A percentile compares a stretch with the other conserved stretches of the same genome.
These are phyloP conservation scores for Pseudomyrmex pallidus DNA, from an alignment of 1,140 invertebrate genomes.

Conservation along the genomic window DNA sequence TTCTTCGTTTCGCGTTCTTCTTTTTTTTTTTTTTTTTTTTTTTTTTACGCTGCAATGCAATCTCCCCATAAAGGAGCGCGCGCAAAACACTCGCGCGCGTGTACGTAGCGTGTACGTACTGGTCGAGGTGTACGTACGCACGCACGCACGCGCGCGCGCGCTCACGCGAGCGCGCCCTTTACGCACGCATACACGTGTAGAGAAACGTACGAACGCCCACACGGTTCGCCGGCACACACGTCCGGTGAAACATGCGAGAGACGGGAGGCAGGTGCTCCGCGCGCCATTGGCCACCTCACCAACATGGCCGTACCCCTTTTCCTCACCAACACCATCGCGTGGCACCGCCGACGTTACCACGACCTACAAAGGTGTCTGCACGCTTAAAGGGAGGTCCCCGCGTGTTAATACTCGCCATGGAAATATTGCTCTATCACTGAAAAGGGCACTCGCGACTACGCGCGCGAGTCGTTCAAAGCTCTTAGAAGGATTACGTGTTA, in stretches of 20 bases:
- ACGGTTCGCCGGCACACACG: slow-evolving; percentile 73
- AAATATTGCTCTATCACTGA: slow-evolving; percentile 42
- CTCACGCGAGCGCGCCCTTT: slow-evolving; percentile 73
- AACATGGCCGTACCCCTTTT: slow-evolving; percentile 85
- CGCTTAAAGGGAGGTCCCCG: slow-evolving; percentile 53
- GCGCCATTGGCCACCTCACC: slow-evolving; percentile 85
- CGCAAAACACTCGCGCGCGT: slow-evolving; percentile 44
- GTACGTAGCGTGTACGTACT: not conserved
- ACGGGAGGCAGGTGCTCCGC: slow-evolving; percentile 84
- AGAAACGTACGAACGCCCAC: slow-evolving; percentile 68
- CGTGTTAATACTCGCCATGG: slow-evolving; percentile 41
- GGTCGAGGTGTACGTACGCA: slow-evolving; percentile 7
- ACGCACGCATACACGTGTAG: slow-evolving; percentile 65
- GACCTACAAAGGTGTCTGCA: slow-evolving; percentile 67
- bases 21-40: not conserved
- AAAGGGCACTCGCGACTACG: not conserved
- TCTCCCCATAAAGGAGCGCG: slow-evolving; percentile 55
- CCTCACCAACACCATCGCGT: slow-evolving; percentile 77
- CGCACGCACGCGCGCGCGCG: slow-evolving; percentile 60
- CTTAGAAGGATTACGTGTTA: not conserved
- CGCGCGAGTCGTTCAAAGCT: not conserved
- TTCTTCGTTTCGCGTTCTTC: not conserved
- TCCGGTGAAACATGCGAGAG: slow-evolving; percentile 79
- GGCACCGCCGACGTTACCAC: slow-evolving; percentile 63
- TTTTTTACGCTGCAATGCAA: slow-evolving; percentile 36